Base-by-base conservation (phyloP, 2,888 invertebrate species). In the Ypsolopha scabrella region DNA sequence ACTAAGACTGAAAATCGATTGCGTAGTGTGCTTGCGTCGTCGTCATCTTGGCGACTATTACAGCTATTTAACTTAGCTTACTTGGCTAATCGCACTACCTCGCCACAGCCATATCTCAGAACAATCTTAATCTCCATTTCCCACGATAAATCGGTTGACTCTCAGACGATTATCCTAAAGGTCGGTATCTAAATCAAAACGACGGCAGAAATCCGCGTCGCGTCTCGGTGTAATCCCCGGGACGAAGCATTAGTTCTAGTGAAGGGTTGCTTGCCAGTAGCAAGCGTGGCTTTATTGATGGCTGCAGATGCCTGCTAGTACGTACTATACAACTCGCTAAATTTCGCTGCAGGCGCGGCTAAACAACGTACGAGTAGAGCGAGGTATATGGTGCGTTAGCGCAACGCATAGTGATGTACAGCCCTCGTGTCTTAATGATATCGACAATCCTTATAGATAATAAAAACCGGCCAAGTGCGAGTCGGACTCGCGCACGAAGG, bases 151-250 rank as follows among this genome's bases (percentile, higher is more conserved):
- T 46, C 14, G 46, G 46, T 14, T 34, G 47, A 9, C 47, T 47
- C 8, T 7, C 47, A 35, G 10, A 33, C 47, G 46, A 14, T 33
- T 33, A 46, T 14, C 14, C 46, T 46, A 14, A 73, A 80, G 78
- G 79, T 80, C 70, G 73, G 64, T 68, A 75, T 76, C 77, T 76
- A 68, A 75, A 76, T 75, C 75, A 72, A 68, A 70, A 68, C 60
- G 64, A 70, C 72, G 59, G 72, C 62, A 61, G 60, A 66, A 63
- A 62, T 64, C 60, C 60, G 58, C 54, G 58, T 58, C 57, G 56
- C 54, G 57, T 55, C 34, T 6, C 46, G 9, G 34, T 57, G 60
- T 79, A 80, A 80, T 78, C 79, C 79, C 58, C 59, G 67, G 75
- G 80, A 80, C 72, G 62, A 74, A 79, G 70, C 68, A 24, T 33